A percentile compares a stretch with the other conserved stretches of the same genome.
These are phyloP conservation scores for Struthidea cinerea DNA, from an alignment of 2,113 vertebrate genomes.

Conservation along the genomic window DNA sequence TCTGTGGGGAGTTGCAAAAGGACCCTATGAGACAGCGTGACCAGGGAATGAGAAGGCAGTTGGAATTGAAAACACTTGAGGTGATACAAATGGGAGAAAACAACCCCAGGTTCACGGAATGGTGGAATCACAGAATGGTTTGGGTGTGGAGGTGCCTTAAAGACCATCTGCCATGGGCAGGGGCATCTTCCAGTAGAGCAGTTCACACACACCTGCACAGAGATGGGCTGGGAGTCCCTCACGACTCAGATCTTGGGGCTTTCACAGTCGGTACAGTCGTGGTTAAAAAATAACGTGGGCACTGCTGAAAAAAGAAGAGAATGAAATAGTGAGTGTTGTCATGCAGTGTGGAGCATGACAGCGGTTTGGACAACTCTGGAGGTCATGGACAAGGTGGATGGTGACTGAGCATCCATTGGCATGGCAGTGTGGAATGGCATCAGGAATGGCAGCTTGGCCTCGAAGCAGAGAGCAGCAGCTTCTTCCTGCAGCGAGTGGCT, in stretches of 20 bases:
- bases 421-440: background rate
- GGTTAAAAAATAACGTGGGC: background rate
- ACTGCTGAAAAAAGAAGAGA: background rate
- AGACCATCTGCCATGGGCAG: background rate
- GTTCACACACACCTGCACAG: background rate
- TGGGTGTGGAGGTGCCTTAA: background rate
- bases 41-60: background rate
- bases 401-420: background rate
- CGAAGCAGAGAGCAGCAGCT: background rate
- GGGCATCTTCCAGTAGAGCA: background rate
- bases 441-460: background rate
- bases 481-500: fast-evolving
- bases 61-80: background rate
- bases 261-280: background rate
- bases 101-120: background rate
- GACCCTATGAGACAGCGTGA: fast-evolving
- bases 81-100: background rate
- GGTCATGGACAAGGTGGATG: background rate
- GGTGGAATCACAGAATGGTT: background rate
- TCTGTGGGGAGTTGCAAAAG: background rate
- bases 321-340: background rate
- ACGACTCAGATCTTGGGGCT: background rate
- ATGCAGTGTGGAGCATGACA: background rate
- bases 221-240: background rate
- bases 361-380: background rate